phyloP scores from a whole-genome alignment of 92 coral and sea anemone genomes.

The Bergia sp. region DNA sequence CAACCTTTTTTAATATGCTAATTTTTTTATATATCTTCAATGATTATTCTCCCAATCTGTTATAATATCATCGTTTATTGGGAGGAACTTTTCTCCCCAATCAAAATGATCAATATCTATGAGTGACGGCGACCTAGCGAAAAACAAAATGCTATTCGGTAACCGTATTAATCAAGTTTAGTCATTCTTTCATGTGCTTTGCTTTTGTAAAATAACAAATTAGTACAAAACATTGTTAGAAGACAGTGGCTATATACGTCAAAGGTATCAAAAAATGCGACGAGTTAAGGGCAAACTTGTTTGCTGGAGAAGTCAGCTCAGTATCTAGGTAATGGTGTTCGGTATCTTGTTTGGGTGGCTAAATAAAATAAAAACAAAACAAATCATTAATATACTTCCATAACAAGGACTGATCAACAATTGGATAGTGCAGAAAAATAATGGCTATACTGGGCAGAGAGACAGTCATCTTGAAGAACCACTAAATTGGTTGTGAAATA shows the following conservation, averaged over 20 bases:
- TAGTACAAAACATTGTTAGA: slow-evolving; percentile 9
- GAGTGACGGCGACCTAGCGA: no score
- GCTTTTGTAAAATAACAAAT: background rate
- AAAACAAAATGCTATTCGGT: no score
- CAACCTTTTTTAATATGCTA: no score
- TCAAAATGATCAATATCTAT: no score
- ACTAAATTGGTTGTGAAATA: no score
- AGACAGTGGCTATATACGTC: background rate
- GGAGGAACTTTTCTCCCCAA: no score
- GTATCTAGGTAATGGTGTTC: slow-evolving; percentile 97
- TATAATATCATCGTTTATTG: no score
- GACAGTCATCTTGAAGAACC: background rate
- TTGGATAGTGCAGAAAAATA: background rate
- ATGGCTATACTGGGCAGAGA: background rate
- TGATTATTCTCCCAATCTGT: no score
- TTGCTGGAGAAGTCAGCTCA: slow-evolving; percentile 2
- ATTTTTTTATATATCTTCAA: no score
- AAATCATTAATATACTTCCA: background rate
- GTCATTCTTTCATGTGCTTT: background rate
- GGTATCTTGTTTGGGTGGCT: slow-evolving; percentile 93
- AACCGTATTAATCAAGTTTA: no score
- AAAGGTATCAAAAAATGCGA: slow-evolving; percentile 9
- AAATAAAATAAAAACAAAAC: background rate
- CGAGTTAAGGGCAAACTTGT: background rate
- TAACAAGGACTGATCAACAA: background rate